Conservation (phyloP, 2,113 vertebrate genomes). For the Seriola rivoliana region DNA sequence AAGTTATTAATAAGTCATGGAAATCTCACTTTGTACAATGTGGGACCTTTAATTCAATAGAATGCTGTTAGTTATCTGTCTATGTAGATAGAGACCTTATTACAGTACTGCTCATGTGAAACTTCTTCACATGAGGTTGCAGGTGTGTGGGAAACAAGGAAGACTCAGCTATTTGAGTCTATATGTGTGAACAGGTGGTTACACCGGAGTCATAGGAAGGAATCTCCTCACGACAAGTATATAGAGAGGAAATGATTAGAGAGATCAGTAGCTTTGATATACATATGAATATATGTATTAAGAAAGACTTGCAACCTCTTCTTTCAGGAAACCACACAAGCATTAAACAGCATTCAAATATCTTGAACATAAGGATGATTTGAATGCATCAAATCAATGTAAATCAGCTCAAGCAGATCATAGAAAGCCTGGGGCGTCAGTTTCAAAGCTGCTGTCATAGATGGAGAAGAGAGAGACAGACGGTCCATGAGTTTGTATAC, state of each 20-base stretch:
- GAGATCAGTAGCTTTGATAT: neutral
- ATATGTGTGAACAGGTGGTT: neutral
- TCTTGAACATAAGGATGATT: slow-evolving; percentile 4
- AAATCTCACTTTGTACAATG: too few relatives aligned
- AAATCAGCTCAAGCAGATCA: neutral
- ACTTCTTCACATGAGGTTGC: neutral
- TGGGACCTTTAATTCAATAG: neutral
- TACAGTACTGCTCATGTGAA: neutral
- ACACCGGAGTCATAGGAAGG: neutral
- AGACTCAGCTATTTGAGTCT: neutral
- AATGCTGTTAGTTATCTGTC: neutral
- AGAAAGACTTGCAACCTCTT: neutral
- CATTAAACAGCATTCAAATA: neutral
- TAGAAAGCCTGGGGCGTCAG: neutral
- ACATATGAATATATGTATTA: neutral
- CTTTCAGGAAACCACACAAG: neutral
- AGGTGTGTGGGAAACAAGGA: neutral
- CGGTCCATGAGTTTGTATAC: neutral
- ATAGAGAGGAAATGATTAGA: neutral
- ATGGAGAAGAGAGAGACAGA: neutral
- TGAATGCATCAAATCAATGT: neutral
- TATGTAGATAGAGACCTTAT: too few relatives aligned
- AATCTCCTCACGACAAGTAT: neutral
- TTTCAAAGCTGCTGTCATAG: neutral
- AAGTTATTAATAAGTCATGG: too few relatives aligned